Conservation (phyloP, 2,797 vertebrate species). For the Coccyzus lansbergi region DNA sequence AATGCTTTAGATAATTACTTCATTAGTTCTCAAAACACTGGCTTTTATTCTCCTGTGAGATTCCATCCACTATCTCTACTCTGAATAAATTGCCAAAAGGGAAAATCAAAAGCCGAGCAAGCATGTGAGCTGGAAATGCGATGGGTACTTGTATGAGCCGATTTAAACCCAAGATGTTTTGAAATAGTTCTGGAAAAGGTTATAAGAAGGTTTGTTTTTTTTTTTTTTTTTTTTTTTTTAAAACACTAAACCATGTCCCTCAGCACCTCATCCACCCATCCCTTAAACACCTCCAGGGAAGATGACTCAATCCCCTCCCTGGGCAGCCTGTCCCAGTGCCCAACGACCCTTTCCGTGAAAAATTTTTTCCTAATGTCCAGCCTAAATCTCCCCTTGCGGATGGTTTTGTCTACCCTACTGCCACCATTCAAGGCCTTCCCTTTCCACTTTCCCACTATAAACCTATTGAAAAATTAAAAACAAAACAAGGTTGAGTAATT, state of each 20-base stretch:
- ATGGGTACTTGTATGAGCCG: background rate
- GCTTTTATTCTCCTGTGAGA: conserved; percentile 67
- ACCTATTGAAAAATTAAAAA: background rate
- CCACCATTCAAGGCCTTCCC: background rate
- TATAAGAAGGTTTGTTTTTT: background rate
- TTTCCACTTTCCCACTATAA: background rate
- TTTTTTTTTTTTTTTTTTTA: background rate
- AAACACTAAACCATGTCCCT: too few species aligned
- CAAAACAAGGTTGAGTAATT: background rate
- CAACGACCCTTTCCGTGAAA: too few species aligned
- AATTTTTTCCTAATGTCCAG: too few species aligned
- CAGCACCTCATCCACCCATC: too few species aligned
- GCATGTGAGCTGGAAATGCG: background rate
- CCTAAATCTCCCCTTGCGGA: too few species aligned
- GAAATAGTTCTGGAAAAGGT: background rate
- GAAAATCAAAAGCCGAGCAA: conserved; percentile 34
- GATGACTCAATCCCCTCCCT: too few species aligned
- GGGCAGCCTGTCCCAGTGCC: too few species aligned
- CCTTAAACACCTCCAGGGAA: too few species aligned
- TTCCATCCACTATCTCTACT: conserved; percentile 14
- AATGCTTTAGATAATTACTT: conserved; percentile 72
- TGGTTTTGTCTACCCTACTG: background rate
- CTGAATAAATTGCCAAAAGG: conserved; percentile 58
- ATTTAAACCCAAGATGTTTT: background rate
- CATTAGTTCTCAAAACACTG: conserved; percentile 60